Evolutionary conservation across 2,888 invertebrate species (phyloP), one percentile per base, ranked within the genome.

Genomic region (Melanostoma mellinum): DNA sequence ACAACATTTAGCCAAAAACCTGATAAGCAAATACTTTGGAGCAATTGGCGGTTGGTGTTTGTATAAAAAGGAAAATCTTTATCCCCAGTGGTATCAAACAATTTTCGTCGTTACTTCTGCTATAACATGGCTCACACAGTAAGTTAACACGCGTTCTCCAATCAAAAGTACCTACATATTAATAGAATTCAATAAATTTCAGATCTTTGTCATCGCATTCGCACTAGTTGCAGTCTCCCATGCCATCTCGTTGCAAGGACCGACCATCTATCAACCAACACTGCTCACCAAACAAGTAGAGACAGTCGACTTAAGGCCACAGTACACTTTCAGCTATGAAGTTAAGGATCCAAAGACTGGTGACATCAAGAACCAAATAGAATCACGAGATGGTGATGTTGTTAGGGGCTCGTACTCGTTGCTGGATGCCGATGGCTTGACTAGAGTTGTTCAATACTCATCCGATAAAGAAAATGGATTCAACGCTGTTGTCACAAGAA

Each of bases 401-500:
- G 92, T 92, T 40, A 89, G 91, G 76, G 92, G 92, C 36, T 88
- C 88, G 77, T 92, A 92, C 87, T 90, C 90, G 20, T 87, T 92
- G 32, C 87, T 92, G 48, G 92, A 92, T 75, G 85, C 92, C 65
- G 92, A 92, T 86, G 92, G 92, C 68, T 89, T 89, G 85, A 91
- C 88, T 84, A 88, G 92, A 82, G 89, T 88, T 71, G 92, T 92
- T 33, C 90, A 92, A 58, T 92, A 92, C 87, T 89, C 90, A 53
- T 91, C 92, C 67, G 92, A 92, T 87, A 87, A 88, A 9, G 88
- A 89, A 78, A 90, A 90, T 82, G 92, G 92, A 82, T 92, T 92
- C 89, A 92, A 92, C 85, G 92, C 92, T 48, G 89, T 92, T 32
- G 92, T 92, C 8, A 89, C 89, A 86, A 90, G 89, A 68, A 91